Conservation (phyloP, 2,797 vertebrate genomes). For the Micromesistius poutassou region DNA sequence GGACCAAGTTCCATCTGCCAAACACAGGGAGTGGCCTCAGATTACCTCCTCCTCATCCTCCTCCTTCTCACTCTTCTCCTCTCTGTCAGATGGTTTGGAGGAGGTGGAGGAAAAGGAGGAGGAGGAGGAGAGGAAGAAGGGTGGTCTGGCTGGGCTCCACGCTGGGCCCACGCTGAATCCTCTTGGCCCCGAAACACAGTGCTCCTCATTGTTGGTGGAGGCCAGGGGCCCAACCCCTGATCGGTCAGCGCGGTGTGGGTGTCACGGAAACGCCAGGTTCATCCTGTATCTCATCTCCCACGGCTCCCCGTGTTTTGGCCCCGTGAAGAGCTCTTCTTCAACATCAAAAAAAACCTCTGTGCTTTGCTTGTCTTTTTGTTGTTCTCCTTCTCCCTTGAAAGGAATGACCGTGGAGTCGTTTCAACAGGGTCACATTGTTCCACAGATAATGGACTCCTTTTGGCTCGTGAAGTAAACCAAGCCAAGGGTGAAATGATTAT, state of each 20-base stretch:
- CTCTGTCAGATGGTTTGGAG: slow-evolving; percentile 39
- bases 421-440: no score
- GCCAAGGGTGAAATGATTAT: no score
- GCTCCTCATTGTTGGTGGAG: slow-evolving; percentile 51
- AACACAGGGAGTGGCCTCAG: slow-evolving; percentile 61
- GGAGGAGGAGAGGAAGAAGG: slow-evolving; percentile 38
- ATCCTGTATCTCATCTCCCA: slow-evolving; percentile 5
- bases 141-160: slow-evolving; percentile 49
- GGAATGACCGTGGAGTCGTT: no score
- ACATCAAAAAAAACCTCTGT: slow-evolving; percentile 8
- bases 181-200: slow-evolving; percentile 40
- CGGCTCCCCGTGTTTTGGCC: not conserved
- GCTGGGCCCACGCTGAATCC: slow-evolving; percentile 53
- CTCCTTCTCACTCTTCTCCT: slow-evolving; percentile 32
- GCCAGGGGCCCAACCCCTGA: slow-evolving; percentile 32
- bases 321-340: slow-evolving; percentile 28
- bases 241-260: slow-evolving; percentile 41
- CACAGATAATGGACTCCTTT: no score
- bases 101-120: no score
- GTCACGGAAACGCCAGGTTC: slow-evolving; percentile 34
- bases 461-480: no score
- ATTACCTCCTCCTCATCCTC: slow-evolving; percentile 35
- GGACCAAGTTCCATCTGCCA: slow-evolving; percentile 51
- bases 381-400: no score
- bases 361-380: no score